These are phyloP conservation scores for Pteromalus puparum DNA, from an alignment of 1,140 invertebrate genomes.

Conservation along the genomic window DNA sequence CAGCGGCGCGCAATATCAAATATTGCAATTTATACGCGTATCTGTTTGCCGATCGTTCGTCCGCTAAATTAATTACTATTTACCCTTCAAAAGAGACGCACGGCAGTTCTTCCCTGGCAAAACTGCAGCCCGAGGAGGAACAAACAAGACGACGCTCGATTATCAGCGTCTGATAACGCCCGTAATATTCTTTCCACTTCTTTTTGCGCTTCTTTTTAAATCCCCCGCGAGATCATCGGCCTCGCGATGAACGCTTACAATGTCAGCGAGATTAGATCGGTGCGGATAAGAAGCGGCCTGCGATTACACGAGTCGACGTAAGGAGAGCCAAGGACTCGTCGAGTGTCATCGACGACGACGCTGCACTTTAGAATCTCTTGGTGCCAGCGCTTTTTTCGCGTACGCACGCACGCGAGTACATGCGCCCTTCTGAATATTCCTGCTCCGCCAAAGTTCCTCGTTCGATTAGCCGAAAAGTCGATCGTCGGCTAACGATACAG, in stretches of 20 bases:
- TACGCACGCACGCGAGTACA: neutral
- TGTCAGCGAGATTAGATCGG: conserved; percentile 63
- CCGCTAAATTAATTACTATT: no score
- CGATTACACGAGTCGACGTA: conserved; percentile 22
- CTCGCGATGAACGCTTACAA: conserved; percentile 53
- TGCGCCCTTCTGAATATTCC: no score
- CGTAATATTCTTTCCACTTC: neutral
- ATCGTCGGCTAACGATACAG: no score
- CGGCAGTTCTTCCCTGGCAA: neutral
- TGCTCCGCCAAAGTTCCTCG: no score
- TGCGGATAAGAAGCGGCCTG: conserved; percentile 24
- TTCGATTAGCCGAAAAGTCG: no score
- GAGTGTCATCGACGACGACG: conserved; percentile 45
- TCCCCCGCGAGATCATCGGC: conserved; percentile 25
- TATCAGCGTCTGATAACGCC: neutral
- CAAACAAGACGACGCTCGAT: neutral
- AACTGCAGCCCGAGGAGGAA: neutral
- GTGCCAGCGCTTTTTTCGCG: neutral
- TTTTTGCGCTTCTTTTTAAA: neutral
- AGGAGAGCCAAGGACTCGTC: conserved; percentile 25
- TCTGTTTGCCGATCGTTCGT: no score
- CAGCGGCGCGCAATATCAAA: no score
- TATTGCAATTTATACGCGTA: no score
- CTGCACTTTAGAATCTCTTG: conserved; percentile 30
- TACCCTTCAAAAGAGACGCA: neutral